These are phyloP conservation scores for Brenthis ino DNA, from an alignment of 2,888 invertebrate species.

Conservation along the genomic window DNA sequence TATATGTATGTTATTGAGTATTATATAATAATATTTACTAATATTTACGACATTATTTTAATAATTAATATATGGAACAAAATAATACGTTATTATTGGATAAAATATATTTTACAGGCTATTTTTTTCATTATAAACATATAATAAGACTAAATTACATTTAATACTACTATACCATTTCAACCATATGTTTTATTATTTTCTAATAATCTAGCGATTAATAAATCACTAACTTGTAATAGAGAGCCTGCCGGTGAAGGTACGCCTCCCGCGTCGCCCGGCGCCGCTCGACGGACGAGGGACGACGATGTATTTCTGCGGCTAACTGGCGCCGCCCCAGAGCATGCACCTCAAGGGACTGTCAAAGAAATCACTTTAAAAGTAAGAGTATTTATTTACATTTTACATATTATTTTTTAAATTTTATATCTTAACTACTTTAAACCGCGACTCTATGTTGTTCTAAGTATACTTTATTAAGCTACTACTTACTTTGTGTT, in stretches of 20 bases:
- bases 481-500: too few relatives aligned
- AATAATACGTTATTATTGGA: too few relatives aligned
- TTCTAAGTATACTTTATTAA: too few relatives aligned
- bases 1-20: background rate
- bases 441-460: too few relatives aligned
- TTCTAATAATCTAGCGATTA: too few relatives aligned
- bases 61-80: too few relatives aligned
- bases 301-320: slow-evolving; percentile 90
- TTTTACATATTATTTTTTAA: too few relatives aligned
- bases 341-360: slow-evolving; percentile 66
- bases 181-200: background rate
- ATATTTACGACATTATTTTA: background rate
- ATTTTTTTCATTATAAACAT: too few relatives aligned
- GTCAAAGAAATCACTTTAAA: slow-evolving; percentile 83
- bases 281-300: slow-evolving; percentile 80
- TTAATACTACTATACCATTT: slow-evolving; percentile 6
- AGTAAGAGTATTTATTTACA: slow-evolving; percentile 53
- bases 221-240: background rate
- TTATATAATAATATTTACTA: background rate
- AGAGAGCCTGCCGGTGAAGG: slow-evolving; percentile 52
- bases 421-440: too few relatives aligned
- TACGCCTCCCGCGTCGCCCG: slow-evolving; percentile 82
- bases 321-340: slow-evolving; percentile 79
- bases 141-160: background rate
- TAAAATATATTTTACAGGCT: too few relatives aligned